Conservation (phyloP, 1,140 invertebrate species). For the Drosophila pandora region DNA sequence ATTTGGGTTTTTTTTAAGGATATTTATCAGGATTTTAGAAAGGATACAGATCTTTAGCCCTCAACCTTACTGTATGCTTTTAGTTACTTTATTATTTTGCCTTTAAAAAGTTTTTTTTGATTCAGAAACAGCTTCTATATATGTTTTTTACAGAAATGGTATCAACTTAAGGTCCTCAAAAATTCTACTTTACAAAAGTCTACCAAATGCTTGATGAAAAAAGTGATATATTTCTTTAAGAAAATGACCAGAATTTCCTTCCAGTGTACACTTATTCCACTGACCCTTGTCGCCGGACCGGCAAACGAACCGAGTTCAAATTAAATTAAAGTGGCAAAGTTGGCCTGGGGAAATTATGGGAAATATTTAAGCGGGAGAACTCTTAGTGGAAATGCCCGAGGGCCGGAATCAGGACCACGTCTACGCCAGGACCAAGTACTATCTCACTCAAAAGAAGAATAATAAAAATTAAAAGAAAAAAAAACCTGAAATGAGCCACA, state of each 20-base stretch:
- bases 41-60: no score
- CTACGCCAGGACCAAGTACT: neutral
- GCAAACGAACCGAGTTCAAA: conserved; percentile 60
- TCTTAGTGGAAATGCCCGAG: conserved; percentile 1
- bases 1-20: neutral
- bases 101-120: no score
- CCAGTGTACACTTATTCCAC: conserved; percentile 1
- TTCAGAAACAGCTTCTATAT: no score
- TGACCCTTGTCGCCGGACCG: conserved; percentile 5
- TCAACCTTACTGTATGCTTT: no score
- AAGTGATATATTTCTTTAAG: neutral
- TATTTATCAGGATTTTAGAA: neutral
- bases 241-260: neutral
- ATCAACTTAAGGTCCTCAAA: no score
- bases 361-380: conserved; percentile 25
- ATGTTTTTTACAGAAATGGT: no score
- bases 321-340: conserved; percentile 68
- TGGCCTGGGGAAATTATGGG: conserved; percentile 47
- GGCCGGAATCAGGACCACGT: neutral
- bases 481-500: no score
- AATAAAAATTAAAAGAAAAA: neutral
- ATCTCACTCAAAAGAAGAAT: neutral
- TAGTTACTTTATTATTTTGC: neutral
- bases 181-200: no score
- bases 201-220: no score